These are phyloP conservation scores for Lacerta agilis DNA, from an alignment of 2,797 vertebrate genomes.

Conservation along the genomic window DNA sequence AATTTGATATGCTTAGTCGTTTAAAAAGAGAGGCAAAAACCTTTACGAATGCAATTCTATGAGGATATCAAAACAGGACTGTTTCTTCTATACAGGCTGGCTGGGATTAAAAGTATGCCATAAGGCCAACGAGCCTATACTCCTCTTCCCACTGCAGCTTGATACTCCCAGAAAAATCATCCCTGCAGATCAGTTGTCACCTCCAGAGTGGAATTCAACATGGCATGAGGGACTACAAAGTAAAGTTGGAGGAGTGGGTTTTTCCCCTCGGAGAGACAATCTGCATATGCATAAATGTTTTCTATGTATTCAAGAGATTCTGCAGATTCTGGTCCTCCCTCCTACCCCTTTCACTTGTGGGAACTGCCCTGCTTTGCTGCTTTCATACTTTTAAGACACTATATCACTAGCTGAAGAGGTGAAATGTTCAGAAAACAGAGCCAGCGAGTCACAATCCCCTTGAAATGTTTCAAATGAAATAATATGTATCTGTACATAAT, in stretches of 20 bases:
- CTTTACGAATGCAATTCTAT: background rate
- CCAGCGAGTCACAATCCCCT: background rate
- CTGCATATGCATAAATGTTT: background rate
- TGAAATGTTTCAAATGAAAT: background rate
- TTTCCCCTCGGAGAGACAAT: background rate
- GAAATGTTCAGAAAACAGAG: background rate
- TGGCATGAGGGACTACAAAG: background rate
- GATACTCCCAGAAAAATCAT: background rate
- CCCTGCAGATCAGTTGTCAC: background rate
- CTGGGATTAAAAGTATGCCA: background rate
- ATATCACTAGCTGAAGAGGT: background rate
- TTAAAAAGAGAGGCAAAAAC: background rate
- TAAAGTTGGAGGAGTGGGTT: background rate
- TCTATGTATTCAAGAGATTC: background rate
- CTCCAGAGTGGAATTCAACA: background rate
- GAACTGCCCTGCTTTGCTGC: background rate
- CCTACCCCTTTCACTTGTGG: background rate
- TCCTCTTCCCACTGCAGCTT: background rate
- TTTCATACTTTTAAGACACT: background rate
- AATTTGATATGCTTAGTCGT: background rate
- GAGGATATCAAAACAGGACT: background rate
- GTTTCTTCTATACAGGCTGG: background rate
- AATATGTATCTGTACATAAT: background rate
- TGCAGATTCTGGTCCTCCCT: background rate
- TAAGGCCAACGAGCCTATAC: background rate